A percentile compares a stretch with the other conserved stretches of the same genome.
Evolutionary conservation across 2,888 invertebrate species (phyloP).

Genomic region (Philhelius pedissequus): DNA sequence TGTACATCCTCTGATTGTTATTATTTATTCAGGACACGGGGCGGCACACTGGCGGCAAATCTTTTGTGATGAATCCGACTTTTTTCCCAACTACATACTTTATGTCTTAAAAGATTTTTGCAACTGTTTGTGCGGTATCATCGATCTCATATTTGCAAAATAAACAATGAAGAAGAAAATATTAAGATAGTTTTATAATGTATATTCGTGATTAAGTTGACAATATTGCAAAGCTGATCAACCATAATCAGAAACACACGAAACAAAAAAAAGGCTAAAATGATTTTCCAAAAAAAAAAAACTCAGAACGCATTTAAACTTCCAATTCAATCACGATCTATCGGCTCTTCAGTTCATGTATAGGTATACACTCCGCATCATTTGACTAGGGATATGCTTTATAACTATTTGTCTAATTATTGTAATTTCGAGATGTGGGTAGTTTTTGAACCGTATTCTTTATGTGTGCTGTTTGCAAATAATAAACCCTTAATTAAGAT

Average conservation of each 20-base stretch:
- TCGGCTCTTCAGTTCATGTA: not conserved
- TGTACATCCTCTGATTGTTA: constrained; percentile 41
- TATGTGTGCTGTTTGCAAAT: too few species aligned
- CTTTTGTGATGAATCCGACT: constrained; percentile 57
- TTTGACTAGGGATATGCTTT: too few species aligned
- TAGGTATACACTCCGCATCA: not conserved
- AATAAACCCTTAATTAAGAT: too few species aligned
- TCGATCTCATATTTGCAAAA: not conserved
- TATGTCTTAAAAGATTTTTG: not conserved
- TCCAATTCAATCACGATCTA: constrained; percentile 59
- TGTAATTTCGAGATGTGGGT: too few species aligned
- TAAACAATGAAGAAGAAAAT: not conserved
- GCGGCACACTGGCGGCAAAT: constrained; percentile 41
- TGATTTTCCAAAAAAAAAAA: constrained; percentile 25
- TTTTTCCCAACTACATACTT: not conserved
- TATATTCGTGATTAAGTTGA: constrained; percentile 61
- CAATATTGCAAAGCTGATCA: not conserved
- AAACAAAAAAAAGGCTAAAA: not conserved
- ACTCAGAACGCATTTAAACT: constrained; percentile 27
- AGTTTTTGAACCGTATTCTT: too few species aligned
- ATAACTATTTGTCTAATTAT: too few species aligned
- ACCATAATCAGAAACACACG: not conserved
- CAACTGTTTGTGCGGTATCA: constrained; percentile 30
- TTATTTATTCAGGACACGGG: constrained; percentile 59
- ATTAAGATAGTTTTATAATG: constrained; percentile 11